Conservation (phyloP, 2,113 vertebrate species). For the Nibea coibor region DNA sequence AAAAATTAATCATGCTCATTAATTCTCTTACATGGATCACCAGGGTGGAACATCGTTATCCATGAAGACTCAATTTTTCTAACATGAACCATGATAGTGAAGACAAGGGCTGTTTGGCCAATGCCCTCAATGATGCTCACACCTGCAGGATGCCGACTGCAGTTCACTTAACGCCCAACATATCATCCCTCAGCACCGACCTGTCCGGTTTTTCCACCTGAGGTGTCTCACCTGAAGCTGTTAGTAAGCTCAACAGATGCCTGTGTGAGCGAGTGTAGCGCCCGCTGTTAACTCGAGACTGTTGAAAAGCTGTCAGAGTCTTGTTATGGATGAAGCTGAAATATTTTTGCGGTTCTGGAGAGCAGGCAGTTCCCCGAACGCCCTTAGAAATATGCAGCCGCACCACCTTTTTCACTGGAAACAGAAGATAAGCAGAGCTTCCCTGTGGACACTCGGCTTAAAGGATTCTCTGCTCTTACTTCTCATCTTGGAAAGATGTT, state of each 20-base stretch:
- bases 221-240: background rate
- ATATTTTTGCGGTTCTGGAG: background rate
- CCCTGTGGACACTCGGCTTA: constrained; percentile 18
- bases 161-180: no score
- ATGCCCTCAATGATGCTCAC: no score
- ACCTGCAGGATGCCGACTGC: no score
- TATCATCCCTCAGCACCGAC: no score
- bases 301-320: background rate
- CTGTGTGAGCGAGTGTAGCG: background rate
- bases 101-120: no score
- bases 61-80: no score
- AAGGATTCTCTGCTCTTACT: constrained; percentile 6
- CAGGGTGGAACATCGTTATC: no score
- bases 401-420: constrained; percentile 8
- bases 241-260: background rate
- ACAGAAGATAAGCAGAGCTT: constrained; percentile 27
- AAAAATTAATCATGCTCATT: no score
- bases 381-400: background rate
- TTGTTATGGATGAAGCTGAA: background rate
- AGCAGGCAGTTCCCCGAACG: background rate
- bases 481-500: constrained; percentile 18
- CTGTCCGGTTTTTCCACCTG: background rate
- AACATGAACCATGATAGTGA: no score
- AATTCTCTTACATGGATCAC: no score
- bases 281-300: background rate